These are phyloP conservation scores for Drosophila eugracilis DNA, from an alignment of 1,140 invertebrate genomes.

Conservation along the genomic window DNA sequence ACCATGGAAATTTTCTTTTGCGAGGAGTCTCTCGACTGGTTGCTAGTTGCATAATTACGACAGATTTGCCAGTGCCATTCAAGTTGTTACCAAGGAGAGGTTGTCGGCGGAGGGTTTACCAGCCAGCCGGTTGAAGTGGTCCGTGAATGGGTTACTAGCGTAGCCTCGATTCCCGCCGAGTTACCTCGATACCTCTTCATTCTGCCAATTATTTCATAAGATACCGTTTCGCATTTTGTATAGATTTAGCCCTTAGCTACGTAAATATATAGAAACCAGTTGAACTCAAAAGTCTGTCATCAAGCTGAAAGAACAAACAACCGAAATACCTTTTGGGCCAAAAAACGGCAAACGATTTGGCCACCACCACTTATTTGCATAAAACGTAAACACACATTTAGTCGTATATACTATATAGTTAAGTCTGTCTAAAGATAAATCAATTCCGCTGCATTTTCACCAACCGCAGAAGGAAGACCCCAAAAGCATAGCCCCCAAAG, in stretches of 20 bases:
- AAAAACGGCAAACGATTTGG: constrained; percentile 46
- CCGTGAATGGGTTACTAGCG: constrained; percentile 45
- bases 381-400: constrained; percentile 15
- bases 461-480: constrained; percentile 28
- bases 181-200: background rate
- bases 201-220: constrained; percentile 34
- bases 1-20: constrained; percentile 53
- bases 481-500: constrained; percentile 38
- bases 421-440: constrained; percentile 44
- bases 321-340: constrained; percentile 49
- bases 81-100: constrained; percentile 11
- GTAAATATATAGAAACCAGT: constrained; percentile 35
- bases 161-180: constrained; percentile 13
- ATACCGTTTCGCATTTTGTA: constrained; percentile 26
- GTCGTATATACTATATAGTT: constrained; percentile 1
- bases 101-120: background rate
- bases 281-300: constrained; percentile 2
- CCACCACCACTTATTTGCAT: constrained; percentile 49
- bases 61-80: constrained; percentile 55
- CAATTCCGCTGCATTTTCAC: constrained; percentile 75
- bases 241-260: constrained; percentile 32
- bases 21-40: constrained; percentile 36
- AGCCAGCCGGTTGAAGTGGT: constrained; percentile 32
- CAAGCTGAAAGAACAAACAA: constrained; percentile 41
- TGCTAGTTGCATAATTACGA: constrained; percentile 68